Base-by-base conservation (phyloP, 1,140 invertebrate genomes). In the Pogonomyrmex barbatus region DNA sequence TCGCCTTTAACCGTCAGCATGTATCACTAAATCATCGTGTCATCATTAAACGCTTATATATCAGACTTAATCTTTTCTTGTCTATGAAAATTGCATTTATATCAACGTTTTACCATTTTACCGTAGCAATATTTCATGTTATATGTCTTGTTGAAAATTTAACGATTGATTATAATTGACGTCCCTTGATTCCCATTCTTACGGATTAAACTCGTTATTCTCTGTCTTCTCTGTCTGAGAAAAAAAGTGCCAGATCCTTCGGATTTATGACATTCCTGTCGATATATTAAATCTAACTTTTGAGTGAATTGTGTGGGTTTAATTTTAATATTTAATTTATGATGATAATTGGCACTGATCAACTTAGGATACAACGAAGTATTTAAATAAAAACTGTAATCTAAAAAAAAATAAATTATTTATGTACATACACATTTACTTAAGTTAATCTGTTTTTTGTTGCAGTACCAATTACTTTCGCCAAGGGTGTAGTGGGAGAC, bases 401-500 rank as follows among this genome's bases (percentile, higher is more conserved):
- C 39, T 6, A 39, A 63, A 39, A 6, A 30, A 24, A 50, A 4
- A 14, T 5, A 8, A 12, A 2, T 24, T 24, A 24, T 24, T 24
- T 24, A 24, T 24, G 24, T 24, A 24, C 24, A 24, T 24, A 24
- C 12, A 6, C 1, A n/a, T 9, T 60, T 78, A 70, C 30, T 50
- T 6, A 30, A 56, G 14, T 70, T 42, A 36, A 8, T 68, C 67
- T 70, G 0, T 8, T 63, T 73, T 73, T 42, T 83, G 68, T 95
- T 94, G 12, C 93, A 96, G 96, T 95, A 62, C 93, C 94, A 4
- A 93, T 95, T n/a, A 88, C 93, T 17, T 88, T 93, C 60, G 92
- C 96, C 4, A 91, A 93, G 39, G 95, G 95, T 1, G 94, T 96
- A 14, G 92, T 95, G 14, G 96, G 96, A 42, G 95, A 94, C 8